Conservation (phyloP, 2,113 vertebrate species). For the Rhinoderma darwinii region DNA sequence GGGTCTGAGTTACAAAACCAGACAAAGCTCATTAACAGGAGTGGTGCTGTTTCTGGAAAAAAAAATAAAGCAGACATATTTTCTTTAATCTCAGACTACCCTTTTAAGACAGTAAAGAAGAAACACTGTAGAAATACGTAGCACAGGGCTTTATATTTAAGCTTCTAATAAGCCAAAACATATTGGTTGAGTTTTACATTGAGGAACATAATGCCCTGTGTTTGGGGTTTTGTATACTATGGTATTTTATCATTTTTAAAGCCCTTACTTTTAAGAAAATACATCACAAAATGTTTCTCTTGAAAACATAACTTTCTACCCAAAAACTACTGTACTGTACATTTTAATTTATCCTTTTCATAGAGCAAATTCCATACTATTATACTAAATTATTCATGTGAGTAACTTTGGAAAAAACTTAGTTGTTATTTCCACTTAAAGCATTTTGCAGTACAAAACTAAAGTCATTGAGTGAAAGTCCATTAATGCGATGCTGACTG, state of each 20-base stretch:
- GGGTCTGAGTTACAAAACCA: too few relatives aligned
- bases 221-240: not conserved
- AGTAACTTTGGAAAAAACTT: constrained; percentile 6
- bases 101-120: too few relatives aligned
- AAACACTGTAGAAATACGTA: too few relatives aligned
- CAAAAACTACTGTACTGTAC: too few relatives aligned
- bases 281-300: not conserved
- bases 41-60: too few relatives aligned
- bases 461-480: not conserved
- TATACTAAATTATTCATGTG: constrained; percentile 7
- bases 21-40: too few relatives aligned
- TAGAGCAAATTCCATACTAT: not conserved
- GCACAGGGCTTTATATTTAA: too few relatives aligned
- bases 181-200: too few relatives aligned
- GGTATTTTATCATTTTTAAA: not conserved
- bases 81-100: too few relatives aligned
- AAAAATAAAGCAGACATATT: too few relatives aligned
- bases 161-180: too few relatives aligned
- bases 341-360: constrained; percentile 1
- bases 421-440: not conserved
- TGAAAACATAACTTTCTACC: not conserved
- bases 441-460: not conserved
- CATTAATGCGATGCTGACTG: not conserved
- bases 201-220: too few relatives aligned
- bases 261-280: not conserved